Evolutionary conservation across 2,888 invertebrate genomes (phyloP), one percentile per base, ranked within the genome.

Genomic region (Ichneumon xanthorius): DNA sequence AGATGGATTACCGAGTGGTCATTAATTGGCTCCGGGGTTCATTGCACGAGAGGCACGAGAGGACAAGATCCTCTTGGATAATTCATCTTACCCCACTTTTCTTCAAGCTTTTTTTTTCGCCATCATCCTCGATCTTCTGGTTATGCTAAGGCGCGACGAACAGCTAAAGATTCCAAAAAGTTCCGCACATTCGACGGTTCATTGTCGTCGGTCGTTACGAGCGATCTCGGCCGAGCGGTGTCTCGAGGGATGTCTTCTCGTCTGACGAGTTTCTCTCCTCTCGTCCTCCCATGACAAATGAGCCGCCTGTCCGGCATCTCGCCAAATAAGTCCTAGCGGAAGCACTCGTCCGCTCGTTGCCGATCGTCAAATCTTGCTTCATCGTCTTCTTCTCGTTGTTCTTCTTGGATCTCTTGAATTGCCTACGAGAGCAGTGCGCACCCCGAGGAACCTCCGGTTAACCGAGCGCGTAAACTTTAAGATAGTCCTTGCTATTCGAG

Each of bases 241-340:
- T 71, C 71, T 37, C 63, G 50, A 71, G 37, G 53, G 53, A 50
- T 45, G 22, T 37, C 14, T 72, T 37, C 30, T n/a, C 40, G 61
- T 14, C 30, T 37, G 50, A 48, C 37, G 53, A 50, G 30, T 26
- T 75, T 72, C 68, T 67, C 30, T 30, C 82, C 4, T 30, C 82
- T 70, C 68, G 48, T 75, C 37, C 40, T 61, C 30, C 48, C n/a
- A 58, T 78, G 86, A 86, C 86, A 85, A 86, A 86, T 85, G 85
- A 86, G 81, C 55, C 82, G 80, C 58, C 77, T 50, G 79, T 58
- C 26, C 26, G 11, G 82, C 72, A 85, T 85, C 79, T 82, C 80
- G 73, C 37, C 86, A 86, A 85, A 86, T 86, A 86, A 85, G 86
- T 77, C 85, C 80, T 80, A 86, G 80, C 85, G 82, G 84, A 80